Conservation (phyloP, 2,113 vertebrate genomes). For the Holacanthus passer region DNA sequence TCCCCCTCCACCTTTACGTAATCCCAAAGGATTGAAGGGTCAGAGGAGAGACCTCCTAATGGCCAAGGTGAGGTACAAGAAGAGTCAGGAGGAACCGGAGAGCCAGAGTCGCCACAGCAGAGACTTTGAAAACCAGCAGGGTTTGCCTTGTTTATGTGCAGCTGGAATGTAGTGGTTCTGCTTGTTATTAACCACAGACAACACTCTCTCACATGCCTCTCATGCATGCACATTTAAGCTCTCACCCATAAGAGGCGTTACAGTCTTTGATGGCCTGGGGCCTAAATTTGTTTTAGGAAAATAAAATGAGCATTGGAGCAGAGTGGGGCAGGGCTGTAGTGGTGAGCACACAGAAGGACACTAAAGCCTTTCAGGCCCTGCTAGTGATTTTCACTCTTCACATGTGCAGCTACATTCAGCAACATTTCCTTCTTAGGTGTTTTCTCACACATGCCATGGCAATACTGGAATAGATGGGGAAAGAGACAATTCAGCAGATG, state of each 20-base stretch:
- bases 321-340: slow-evolving; percentile 26
- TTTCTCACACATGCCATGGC: too few relatives aligned
- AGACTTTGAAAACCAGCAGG: slow-evolving; percentile 37
- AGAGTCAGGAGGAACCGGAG: slow-evolving; percentile 25
- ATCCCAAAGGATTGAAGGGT: slow-evolving; percentile 40
- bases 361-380: too few relatives aligned
- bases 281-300: slow-evolving; percentile 77
- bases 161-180: slow-evolving; percentile 66
- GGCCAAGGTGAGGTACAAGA: slow-evolving; percentile 32
- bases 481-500: too few relatives aligned
- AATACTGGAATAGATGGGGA: too few relatives aligned
- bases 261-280: slow-evolving; percentile 57
- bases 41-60: slow-evolving; percentile 42
- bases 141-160: slow-evolving; percentile 52
- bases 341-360: slow-evolving; percentile 72
- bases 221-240: slow-evolving; percentile 58
- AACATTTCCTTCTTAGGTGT: too few relatives aligned
- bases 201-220: slow-evolving; percentile 73
- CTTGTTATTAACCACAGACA: slow-evolving; percentile 76
- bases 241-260: slow-evolving; percentile 47
- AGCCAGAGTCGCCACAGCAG: slow-evolving; percentile 21
- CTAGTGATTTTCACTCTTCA: too few relatives aligned
- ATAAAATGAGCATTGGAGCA: slow-evolving; percentile 61
- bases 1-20: slow-evolving; percentile 49
- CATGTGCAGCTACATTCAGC: too few relatives aligned